Percentiles rank a stretch among this genome's conserved stretches.
Evolutionary conservation across 2,797 vertebrate species (phyloP).

Genomic region (Danio tinwini): DNA sequence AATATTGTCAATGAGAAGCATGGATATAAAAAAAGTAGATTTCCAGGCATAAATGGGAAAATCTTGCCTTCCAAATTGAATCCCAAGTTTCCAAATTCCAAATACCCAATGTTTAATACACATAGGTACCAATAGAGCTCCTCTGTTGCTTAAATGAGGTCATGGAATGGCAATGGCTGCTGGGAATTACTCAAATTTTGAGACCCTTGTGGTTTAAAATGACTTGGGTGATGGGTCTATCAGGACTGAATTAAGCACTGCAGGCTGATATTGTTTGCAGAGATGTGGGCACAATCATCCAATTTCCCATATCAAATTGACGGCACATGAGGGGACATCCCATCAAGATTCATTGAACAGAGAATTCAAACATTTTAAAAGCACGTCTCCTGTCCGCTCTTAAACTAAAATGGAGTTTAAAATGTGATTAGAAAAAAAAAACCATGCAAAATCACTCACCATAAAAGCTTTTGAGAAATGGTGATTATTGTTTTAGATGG

Average conservation of each 20-base stretch:
- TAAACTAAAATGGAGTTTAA: background rate
- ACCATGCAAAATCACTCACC: background rate
- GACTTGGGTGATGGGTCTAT: background rate
- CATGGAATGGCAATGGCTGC: background rate
- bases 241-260: background rate
- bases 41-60: no score
- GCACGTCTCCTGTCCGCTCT: background rate
- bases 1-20: no score
- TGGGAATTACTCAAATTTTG: background rate
- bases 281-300: slow-evolving; percentile 15
- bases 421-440: no score
- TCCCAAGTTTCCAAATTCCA: background rate
- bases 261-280: slow-evolving; percentile 10
- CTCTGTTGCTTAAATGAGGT: background rate
- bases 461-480: background rate
- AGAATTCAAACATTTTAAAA: background rate
- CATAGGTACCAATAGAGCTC: background rate
- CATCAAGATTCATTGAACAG: background rate
- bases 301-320: slow-evolving; percentile 1
- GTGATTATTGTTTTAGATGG: no score
- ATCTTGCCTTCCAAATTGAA: no score
- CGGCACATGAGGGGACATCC: background rate
- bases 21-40: no score
- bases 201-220: background rate
- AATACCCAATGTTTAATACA: background rate